Percentiles rank a stretch among this genome's conserved stretches.
phyloP scores from a whole-genome alignment of 2,797 vertebrate species.

The Notamacropus eugenii region DNA sequence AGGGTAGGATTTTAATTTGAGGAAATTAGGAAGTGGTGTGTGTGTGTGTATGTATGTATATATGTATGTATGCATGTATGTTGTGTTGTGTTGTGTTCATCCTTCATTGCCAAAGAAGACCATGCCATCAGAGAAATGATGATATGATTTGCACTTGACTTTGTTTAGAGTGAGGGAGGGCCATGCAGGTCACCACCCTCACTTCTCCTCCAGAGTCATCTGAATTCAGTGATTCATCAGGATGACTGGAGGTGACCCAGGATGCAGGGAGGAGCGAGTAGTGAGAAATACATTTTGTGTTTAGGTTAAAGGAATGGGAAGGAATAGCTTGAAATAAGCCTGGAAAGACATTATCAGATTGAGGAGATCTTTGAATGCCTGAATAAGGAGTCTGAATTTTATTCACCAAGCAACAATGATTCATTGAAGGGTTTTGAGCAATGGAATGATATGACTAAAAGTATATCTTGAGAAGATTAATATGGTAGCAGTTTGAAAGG shows the following conservation, averaged over 20 bases:
- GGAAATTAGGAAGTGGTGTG: background rate
- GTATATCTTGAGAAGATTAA: background rate
- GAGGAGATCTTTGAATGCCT: background rate
- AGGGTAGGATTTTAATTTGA: background rate
- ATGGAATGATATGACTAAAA: background rate
- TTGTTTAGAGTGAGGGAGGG: too few species aligned
- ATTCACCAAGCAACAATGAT: background rate
- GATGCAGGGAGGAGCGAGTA: background rate
- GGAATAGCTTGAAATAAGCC: background rate
- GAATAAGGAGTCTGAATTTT: background rate
- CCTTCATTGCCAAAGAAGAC: too few species aligned
- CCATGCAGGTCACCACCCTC: too few species aligned
- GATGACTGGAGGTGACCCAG: too few species aligned
- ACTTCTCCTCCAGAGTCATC: too few species aligned
- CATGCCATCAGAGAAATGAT: too few species aligned
- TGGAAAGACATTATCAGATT: background rate
- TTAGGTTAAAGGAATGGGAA: background rate
- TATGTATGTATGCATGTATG: too few species aligned
- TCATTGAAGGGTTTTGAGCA: background rate
- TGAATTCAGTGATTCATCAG: too few species aligned
- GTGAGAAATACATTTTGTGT: background rate
- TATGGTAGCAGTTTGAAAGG: background rate
- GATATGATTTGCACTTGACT: too few species aligned
- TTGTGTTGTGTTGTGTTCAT: too few species aligned
- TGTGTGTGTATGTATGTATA: too few species aligned